Percentiles rank a stretch among this genome's conserved stretches.
These are phyloP conservation scores for Platichthys stellatus DNA, from an alignment of 2,113 vertebrate genomes.

Conservation along the genomic window DNA sequence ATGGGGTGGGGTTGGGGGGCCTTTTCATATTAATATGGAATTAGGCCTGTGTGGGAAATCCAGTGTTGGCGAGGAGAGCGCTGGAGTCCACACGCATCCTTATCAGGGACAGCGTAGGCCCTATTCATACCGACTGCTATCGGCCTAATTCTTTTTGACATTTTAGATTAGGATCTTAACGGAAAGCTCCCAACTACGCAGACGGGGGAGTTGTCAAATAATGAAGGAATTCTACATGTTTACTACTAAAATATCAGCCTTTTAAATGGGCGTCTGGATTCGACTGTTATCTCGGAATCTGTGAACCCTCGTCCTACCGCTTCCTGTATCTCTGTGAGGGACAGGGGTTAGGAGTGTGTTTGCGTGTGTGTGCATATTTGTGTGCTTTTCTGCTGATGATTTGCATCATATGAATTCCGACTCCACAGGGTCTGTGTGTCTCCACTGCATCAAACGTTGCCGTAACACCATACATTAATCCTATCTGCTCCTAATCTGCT, in stretches of 20 bases:
- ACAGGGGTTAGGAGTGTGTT: constrained; percentile 41
- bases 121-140: constrained; percentile 79
- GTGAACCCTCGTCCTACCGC: constrained; percentile 47
- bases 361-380: constrained; percentile 22
- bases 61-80: constrained; percentile 61
- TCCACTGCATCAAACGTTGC: constrained; percentile 43
- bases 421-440: constrained; percentile 10
- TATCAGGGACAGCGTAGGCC: constrained; percentile 74
- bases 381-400: constrained; percentile 32
- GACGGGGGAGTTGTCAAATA: constrained; percentile 75
- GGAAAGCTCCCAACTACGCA: constrained; percentile 69
- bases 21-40: constrained; percentile 83
- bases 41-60: constrained; percentile 75
- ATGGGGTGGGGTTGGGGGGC: constrained; percentile 19
- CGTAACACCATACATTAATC: constrained; percentile 55
- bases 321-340: constrained; percentile 51
- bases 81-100: constrained; percentile 67
- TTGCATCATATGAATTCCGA: constrained; percentile 24
- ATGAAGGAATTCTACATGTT: constrained; percentile 73
- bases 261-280: constrained; percentile 76
- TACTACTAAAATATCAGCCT: constrained; percentile 77
- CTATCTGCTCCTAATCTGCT: constrained; percentile 64
- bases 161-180: constrained; percentile 82
- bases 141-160: constrained; percentile 83
- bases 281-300: constrained; percentile 64